Percentiles rank a stretch among this genome's conserved stretches.
These are phyloP conservation scores for Chirona hameri DNA, from an alignment of 2,888 invertebrate genomes.

Conservation along the genomic window DNA sequence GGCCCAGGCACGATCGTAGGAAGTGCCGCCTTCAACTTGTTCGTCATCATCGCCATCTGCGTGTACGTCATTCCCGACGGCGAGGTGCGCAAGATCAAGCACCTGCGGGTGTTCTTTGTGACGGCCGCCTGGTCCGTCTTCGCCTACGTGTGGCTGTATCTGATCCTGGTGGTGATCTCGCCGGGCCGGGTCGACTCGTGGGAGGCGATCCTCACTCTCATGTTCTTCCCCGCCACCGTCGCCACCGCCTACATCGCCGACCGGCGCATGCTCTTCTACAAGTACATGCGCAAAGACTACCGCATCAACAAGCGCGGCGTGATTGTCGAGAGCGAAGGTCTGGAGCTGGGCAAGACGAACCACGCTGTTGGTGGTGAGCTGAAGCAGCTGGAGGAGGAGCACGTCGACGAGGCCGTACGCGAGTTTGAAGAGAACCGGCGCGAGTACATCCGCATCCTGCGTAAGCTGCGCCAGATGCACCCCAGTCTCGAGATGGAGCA, in stretches of 20 bases:
- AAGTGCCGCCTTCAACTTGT: constrained; percentile 96
- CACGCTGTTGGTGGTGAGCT: constrained; percentile 54
- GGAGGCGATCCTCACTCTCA: constrained; percentile 93
- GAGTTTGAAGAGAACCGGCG: constrained; percentile 88
- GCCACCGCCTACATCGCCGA: constrained; percentile 95
- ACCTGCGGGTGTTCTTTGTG: constrained; percentile 93
- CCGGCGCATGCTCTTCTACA: constrained; percentile 75
- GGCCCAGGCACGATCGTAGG: constrained; percentile 99
- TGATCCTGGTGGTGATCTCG: constrained; percentile 84
- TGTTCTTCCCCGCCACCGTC: constrained; percentile 95
- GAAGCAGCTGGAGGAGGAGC: constrained; percentile 57
- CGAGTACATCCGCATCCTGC: constrained; percentile 86
- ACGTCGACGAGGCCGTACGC: constrained; percentile 53
- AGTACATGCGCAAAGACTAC: constrained; percentile 83
- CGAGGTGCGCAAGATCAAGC: constrained; percentile 89
- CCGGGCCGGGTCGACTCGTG: constrained; percentile 87
- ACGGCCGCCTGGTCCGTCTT: constrained; percentile 97
- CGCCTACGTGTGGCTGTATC: constrained; percentile 97
- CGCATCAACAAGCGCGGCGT: constrained; percentile 84
- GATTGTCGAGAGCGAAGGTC: constrained; percentile 76
- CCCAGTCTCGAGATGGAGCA: constrained; percentile 87
- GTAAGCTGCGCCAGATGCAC: constrained; percentile 83
- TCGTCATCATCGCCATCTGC: constrained; percentile 96
- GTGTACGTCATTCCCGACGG: constrained; percentile 84
- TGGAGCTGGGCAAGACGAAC: constrained; percentile 59